A percentile compares a stretch with the other conserved stretches of the same genome.
Evolutionary conservation across 2,888 invertebrate genomes (phyloP).

Genomic region (Gasteruption jaculator): DNA sequence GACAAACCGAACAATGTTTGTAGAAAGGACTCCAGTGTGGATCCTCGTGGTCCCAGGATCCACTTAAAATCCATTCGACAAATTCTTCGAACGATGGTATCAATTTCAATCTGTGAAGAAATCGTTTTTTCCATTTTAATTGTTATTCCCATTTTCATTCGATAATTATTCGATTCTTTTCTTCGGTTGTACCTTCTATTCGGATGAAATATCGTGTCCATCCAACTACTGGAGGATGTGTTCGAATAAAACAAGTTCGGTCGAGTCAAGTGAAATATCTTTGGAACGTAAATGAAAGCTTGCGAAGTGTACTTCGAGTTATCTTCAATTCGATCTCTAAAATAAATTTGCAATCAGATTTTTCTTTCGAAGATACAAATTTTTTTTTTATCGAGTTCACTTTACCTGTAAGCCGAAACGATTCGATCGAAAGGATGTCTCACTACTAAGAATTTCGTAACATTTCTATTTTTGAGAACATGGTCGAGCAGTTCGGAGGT

Average conservation of each 20-base stretch:
- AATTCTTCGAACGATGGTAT: conserved; percentile 47
- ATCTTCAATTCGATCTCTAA: conserved; percentile 46
- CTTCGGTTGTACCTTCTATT: conserved; percentile 37
- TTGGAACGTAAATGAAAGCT: conserved; percentile 43
- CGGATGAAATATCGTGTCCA: conserved; percentile 35
- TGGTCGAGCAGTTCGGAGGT: conserved; percentile 27
- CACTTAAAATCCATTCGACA: conserved; percentile 38
- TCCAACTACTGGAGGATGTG: conserved; percentile 27
- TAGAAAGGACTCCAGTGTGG: conserved; percentile 46
- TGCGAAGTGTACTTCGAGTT: conserved; percentile 45
- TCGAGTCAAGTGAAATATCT: conserved; percentile 45
- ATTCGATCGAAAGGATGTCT: conserved; percentile 49
- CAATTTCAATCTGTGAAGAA: conserved; percentile 35
- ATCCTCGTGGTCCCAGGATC: conserved; percentile 36
- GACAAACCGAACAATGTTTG: conserved; percentile 43
- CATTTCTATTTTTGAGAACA: conserved; percentile 27
- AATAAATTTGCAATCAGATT: background rate
- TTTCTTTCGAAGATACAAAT: conserved; percentile 5
- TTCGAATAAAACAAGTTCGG: conserved; percentile 40
- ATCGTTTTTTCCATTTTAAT: background rate
- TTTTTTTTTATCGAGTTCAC: background rate
- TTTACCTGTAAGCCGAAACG: conserved; percentile 48
- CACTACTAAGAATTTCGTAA: conserved; percentile 43
- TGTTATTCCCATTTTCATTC: too few relatives aligned
- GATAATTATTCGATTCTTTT: too few relatives aligned